phyloP scores from a whole-genome alignment of 2,888 invertebrate species.

The Bugulina stolonifera region DNA sequence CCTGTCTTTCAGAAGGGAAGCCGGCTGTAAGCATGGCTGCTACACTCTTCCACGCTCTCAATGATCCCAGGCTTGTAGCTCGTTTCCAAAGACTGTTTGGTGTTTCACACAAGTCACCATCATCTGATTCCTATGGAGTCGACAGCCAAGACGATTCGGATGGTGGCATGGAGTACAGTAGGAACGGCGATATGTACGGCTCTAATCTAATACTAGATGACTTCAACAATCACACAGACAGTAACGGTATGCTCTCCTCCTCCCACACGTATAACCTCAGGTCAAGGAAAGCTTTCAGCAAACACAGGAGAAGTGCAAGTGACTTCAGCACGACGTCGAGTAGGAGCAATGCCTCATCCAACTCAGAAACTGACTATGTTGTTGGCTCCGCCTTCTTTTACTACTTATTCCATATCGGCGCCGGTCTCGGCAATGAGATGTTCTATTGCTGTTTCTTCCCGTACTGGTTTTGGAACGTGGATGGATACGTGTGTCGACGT shows the following conservation, averaged over 20 bases:
- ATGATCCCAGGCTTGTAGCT: constrained; percentile 16
- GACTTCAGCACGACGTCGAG: neutral
- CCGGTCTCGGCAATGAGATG: constrained; percentile 79
- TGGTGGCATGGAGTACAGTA: neutral
- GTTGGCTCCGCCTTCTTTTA: constrained; percentile 57
- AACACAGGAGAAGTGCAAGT: neutral
- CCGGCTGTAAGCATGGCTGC: constrained; percentile 2
- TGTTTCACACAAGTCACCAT: neutral
- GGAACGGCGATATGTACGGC: neutral
- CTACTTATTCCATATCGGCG: constrained; percentile 76
- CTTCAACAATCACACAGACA: neutral
- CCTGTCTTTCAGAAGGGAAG: too few species aligned
- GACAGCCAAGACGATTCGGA: neutral
- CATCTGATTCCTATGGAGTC: neutral
- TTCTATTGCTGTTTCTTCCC: constrained; percentile 88
- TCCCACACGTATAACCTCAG: neutral
- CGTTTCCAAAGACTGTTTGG: constrained; percentile 15
- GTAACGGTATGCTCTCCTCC: too few species aligned
- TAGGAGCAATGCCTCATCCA: neutral
- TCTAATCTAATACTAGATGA: neutral
- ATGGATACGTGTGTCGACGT: constrained; percentile 75
- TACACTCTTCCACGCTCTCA: neutral
- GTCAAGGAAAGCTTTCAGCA: neutral
- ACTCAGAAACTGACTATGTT: neutral
- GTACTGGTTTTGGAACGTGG: constrained; percentile 90